Percentiles rank a stretch among this genome's conserved stretches.
Conservation (phyloP, 2,888 invertebrate genomes). For the Aleiodes alternator region DNA sequence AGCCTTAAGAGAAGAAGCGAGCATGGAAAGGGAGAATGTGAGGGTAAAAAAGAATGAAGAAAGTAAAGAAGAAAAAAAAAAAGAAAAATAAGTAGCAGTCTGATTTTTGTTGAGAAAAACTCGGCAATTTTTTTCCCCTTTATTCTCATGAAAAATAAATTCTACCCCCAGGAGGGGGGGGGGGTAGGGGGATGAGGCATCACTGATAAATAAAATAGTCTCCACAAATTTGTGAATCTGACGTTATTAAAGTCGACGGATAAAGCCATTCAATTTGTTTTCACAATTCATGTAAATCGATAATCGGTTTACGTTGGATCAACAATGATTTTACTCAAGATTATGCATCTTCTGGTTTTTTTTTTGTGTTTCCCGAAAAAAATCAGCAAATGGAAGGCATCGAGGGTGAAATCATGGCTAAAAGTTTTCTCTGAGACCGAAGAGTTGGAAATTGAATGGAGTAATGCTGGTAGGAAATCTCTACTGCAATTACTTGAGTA, state of each 20-base stretch:
- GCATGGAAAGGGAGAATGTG: neutral
- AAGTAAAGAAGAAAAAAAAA: too few relatives aligned
- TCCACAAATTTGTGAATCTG: neutral
- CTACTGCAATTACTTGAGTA: too few relatives aligned
- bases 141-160: slow-evolving; percentile 21
- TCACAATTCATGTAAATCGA: neutral
- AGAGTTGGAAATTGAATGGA: too few relatives aligned
- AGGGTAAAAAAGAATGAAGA: neutral
- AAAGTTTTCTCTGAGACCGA: too few relatives aligned
- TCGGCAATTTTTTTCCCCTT: slow-evolving; percentile 8
- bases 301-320: neutral
- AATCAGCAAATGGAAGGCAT: neutral
- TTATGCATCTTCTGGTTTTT: neutral
- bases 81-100: neutral
- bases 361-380: neutral
- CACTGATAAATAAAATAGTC: slow-evolving; percentile 18
- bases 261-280: neutral
- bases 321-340: neutral
- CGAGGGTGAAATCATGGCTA: too few relatives aligned
- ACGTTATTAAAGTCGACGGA: too few relatives aligned
- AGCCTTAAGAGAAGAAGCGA: slow-evolving; percentile 6
- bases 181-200: slow-evolving; percentile 8
- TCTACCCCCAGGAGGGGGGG: slow-evolving; percentile 6
- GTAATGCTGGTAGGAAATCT: too few relatives aligned
- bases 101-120: slow-evolving; percentile 24